Conservation (phyloP, 2,113 vertebrate genomes). For the Cebus imitator region DNA sequence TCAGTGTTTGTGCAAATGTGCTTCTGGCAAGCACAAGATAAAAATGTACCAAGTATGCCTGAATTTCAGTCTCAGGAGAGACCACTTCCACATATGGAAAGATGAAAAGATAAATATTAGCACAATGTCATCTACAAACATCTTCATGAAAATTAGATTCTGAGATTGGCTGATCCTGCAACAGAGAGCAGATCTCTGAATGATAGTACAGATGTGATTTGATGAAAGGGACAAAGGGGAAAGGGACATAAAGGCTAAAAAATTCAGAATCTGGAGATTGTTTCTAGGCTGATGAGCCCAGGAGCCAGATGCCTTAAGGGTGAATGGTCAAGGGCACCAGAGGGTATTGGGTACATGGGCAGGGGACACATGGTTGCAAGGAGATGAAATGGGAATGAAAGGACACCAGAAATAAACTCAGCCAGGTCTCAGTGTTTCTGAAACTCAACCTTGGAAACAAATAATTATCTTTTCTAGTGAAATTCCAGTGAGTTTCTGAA, state of each 20-base stretch:
- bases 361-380: not conserved
- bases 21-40: not conserved
- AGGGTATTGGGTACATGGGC: not conserved
- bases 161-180: not conserved
- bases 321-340: not conserved
- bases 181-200: not conserved
- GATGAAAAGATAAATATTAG: slow-evolving; percentile 7
- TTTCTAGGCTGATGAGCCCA: not conserved
- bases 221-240: not conserved
- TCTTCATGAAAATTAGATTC: slow-evolving; percentile 16
- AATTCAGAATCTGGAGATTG: not conserved
- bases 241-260: not conserved
- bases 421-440: not conserved
- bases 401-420: not conserved
- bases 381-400: not conserved
- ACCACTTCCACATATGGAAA: not conserved
- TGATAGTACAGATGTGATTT: not conserved
- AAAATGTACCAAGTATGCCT: slow-evolving; percentile 20
- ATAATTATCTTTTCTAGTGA: slow-evolving; percentile 6
- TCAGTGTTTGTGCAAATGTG: not conserved
- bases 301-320: not conserved
- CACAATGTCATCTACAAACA: not conserved
- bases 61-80: slow-evolving; percentile 12
- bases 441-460: slow-evolving; percentile 19
- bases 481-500: not conserved